phyloP scores from a whole-genome alignment of 1,140 invertebrate genomes.

The Triops longicaudatus region DNA sequence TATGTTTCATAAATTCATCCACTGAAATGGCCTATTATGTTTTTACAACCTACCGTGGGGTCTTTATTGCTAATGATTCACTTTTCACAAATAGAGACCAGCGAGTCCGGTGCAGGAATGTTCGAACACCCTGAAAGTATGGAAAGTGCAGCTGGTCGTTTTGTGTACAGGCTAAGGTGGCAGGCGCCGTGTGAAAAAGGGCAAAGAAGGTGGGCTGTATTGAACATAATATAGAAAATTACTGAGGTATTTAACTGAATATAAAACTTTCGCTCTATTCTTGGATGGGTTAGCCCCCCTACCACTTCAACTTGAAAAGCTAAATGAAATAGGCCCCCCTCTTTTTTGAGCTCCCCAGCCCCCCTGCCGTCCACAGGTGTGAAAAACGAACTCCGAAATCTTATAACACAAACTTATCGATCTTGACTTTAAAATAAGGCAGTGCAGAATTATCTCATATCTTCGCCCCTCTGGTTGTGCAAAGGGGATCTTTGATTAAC shows the following conservation, averaged over 20 bases:
- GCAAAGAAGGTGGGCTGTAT: neutral
- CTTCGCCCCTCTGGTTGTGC: neutral
- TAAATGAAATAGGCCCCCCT: neutral
- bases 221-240: constrained; percentile 9
- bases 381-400: neutral
- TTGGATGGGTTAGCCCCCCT: constrained; percentile 4
- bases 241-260: constrained; percentile 9
- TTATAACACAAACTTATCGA: neutral
- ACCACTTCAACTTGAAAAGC: constrained; percentile 12
- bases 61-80: neutral
- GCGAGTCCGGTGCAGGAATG: neutral
- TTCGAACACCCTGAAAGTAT: neutral
- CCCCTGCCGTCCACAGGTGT: constrained; percentile 3
- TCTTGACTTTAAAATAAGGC: neutral
- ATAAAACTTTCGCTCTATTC: constrained; percentile 1
- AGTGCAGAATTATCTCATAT: neutral
- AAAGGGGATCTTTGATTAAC: neutral
- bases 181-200: neutral
- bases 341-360: neutral
- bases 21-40: too few relatives aligned
- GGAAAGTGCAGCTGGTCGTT: constrained; percentile 1
- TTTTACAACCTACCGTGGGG: too few relatives aligned
- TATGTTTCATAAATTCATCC: too few relatives aligned
- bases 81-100: neutral
- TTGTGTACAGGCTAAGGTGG: neutral